A percentile compares a stretch with the other conserved stretches of the same genome.
Evolutionary conservation across 1,140 invertebrate species (phyloP).

Genomic region (Macrostomum lignano): DNA sequence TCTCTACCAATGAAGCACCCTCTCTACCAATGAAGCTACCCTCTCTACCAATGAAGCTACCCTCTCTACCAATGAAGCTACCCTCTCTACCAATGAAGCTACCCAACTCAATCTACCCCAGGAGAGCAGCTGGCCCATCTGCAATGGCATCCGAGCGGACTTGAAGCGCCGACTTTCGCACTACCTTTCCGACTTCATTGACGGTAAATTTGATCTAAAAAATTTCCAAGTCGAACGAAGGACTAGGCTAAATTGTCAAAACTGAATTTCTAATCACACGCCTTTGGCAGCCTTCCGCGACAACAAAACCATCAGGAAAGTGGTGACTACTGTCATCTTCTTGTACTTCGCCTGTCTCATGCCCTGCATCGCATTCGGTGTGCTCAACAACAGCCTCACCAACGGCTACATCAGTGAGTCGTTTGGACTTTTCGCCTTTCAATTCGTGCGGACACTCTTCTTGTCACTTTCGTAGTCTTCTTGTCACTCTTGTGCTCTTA

Average conservation of each 20-base stretch:
- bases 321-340: conserved; percentile 35
- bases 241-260: conserved; percentile 2
- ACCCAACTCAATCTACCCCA: conserved; percentile 21
- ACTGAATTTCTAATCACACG: neutral
- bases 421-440: too few species aligned
- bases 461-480: too few species aligned
- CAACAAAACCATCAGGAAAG: conserved; percentile 31
- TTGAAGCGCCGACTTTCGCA: conserved; percentile 28
- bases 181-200: conserved; percentile 33
- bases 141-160: conserved; percentile 30
- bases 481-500: too few species aligned
- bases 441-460: too few species aligned
- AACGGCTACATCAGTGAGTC: conserved; percentile 34
- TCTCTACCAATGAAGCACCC: too few species aligned
- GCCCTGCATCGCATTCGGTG: conserved; percentile 38
- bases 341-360: conserved; percentile 39
- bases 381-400: conserved; percentile 37
- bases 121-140: conserved; percentile 18
- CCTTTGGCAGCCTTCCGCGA: conserved; percentile 26
- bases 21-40: too few species aligned
- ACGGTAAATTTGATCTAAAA: conserved; percentile 18
- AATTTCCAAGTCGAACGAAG: too few species aligned
- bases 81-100: too few species aligned
- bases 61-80: too few species aligned
- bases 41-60: too few species aligned